Evolutionary conservation across 2,888 invertebrate species (phyloP).

Genomic region (Ichneumon xanthorius): DNA sequence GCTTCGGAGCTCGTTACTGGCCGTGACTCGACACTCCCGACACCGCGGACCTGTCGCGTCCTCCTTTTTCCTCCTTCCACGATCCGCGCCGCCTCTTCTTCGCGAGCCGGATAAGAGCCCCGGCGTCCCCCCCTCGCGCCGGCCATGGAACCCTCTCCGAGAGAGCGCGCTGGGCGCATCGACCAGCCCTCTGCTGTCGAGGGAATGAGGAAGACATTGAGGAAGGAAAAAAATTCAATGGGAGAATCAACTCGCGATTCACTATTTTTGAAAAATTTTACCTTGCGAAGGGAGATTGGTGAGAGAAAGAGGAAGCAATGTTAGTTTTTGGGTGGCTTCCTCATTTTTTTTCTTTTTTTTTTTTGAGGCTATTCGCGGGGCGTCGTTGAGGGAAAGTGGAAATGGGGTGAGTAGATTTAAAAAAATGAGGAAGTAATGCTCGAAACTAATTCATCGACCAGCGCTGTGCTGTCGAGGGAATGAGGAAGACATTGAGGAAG

Average conservation of each 20-base stretch:
- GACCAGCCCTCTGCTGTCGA: background rate
- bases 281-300: too few relatives aligned
- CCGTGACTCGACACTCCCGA: slow-evolving; percentile 82
- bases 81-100: slow-evolving; percentile 48
- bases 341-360: too few relatives aligned
- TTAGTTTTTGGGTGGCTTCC: too few relatives aligned
- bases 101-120: slow-evolving; percentile 29
- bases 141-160: slow-evolving; percentile 26
- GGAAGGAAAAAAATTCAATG: background rate
- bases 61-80: slow-evolving; percentile 56
- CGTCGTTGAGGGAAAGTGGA: too few relatives aligned
- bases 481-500: background rate
- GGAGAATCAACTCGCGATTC: too few relatives aligned
- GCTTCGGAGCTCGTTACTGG: slow-evolving; percentile 82
- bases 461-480: background rate
- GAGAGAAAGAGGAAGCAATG: too few relatives aligned
- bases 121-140: background rate
- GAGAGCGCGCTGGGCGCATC: background rate
- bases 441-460: background rate
- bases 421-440: too few relatives aligned
- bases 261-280: too few relatives aligned
- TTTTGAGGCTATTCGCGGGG: too few relatives aligned
- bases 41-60: slow-evolving; percentile 65
- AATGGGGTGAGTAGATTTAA: too few relatives aligned
- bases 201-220: background rate